Evolutionary conservation across 2,888 invertebrate genomes (phyloP).

Genomic region (Homarus gammarus): DNA sequence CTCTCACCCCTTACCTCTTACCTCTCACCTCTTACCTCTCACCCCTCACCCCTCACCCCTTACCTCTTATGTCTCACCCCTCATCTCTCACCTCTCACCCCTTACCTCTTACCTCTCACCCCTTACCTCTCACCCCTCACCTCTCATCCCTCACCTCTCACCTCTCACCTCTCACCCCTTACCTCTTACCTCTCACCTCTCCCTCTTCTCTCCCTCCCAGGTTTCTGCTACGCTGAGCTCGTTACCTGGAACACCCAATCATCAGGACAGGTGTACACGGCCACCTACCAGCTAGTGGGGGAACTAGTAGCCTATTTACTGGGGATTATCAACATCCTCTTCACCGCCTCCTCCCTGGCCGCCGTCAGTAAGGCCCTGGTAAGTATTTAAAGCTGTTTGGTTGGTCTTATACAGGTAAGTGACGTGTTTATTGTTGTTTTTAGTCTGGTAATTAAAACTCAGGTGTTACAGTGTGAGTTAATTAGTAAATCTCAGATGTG

Average conservation of each 20-base stretch:
- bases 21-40: background rate
- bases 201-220: slow-evolving; percentile 21
- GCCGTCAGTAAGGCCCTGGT: slow-evolving; percentile 69
- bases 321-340: slow-evolving; percentile 49
- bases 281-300: slow-evolving; percentile 67
- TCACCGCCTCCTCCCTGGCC: slow-evolving; percentile 53
- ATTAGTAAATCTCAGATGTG: too few species aligned
- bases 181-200: background rate
- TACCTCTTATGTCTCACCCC: background rate
- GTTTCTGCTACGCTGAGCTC: slow-evolving; percentile 68
- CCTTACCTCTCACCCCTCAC: too few species aligned
- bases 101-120: background rate
- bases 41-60: background rate
- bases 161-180: background rate
- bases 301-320: slow-evolving; percentile 54
- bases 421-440: background rate
- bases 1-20: background rate
- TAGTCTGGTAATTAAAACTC: background rate
- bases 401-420: background rate
- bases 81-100: background rate
- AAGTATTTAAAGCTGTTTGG: too few species aligned
- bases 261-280: slow-evolving; percentile 63
- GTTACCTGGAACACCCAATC: slow-evolving; percentile 56
- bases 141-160: too few species aligned
- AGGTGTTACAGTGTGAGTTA: too few species aligned